Evolutionary conservation across 2,113 vertebrate species (phyloP), one percentile per base, ranked within the genome.

Genomic region (Paracanthobrama guichenoti): DNA sequence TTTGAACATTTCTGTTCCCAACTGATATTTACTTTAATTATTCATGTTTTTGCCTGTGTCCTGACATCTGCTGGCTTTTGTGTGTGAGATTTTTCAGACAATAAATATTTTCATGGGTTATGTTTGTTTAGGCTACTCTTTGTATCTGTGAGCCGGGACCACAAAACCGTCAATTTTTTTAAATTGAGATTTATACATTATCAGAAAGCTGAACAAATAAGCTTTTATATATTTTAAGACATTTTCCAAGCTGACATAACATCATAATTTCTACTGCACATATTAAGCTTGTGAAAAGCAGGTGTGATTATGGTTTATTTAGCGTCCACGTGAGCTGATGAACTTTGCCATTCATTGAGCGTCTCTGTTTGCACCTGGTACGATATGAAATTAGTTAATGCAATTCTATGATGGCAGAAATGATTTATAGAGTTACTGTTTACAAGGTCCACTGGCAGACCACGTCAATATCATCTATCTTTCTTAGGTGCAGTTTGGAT

Each of bases 391-490:
- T 69, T 73, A 85, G 86, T 82, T 80, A 72, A 59, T 75, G 78
- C 26, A 31, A 39, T 80, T 72, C 62, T 88, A n/a, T 48, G 59
- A 57, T 39, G 71, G 64, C 7, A 64, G 48, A 79, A 48, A 84
- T 80, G 77, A 86, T 83, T 78, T 5, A 53, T 88, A 77, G 84
- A 90, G 88, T 7, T 16, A 87, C 59, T 48, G 87, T 83, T 90
- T 44, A 71, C 88, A 88, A 86, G 90, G 89, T 86, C 88, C 88
- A 78, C 89, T 84, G 88, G 66, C 85, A 57, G 77, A 81, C 83
- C 85, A 59, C 8, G 85, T 22, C 85, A 85, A 88, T 88, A 86
- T 90, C 90, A 89, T 92, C 90, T 87, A 85, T 91, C 91, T 81
- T 73, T 44, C 73, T 85, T 89, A 31, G 24, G 35, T 12, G 59